These are phyloP conservation scores for Otolemur crassicaudatus DNA, from an alignment of 2,797 vertebrate genomes.

Conservation along the genomic window DNA sequence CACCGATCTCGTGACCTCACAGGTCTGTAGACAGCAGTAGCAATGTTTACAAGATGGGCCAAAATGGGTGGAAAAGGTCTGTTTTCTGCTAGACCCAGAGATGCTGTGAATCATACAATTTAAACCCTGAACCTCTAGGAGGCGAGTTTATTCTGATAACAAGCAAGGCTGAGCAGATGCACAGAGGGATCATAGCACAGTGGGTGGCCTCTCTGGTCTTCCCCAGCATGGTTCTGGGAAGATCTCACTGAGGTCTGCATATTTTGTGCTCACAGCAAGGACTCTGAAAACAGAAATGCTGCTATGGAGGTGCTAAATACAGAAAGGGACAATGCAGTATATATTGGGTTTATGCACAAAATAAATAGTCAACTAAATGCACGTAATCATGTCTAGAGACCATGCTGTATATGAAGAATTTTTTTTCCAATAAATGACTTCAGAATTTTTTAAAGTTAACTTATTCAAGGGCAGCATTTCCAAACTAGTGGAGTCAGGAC, in stretches of 20 bases:
- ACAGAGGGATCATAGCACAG: constrained; percentile 21
- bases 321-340: constrained; percentile 59
- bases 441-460: constrained; percentile 65
- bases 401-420: constrained; percentile 87
- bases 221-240: background rate
- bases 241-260: background rate
- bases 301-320: constrained; percentile 70
- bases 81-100: background rate
- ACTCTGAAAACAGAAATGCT: constrained; percentile 46
- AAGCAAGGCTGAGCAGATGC: accelerated
- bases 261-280: constrained; percentile 6
- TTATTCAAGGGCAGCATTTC: background rate
- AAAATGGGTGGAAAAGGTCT: background rate
- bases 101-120: constrained; percentile 2
- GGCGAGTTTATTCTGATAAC: background rate
- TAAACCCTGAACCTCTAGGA: background rate
- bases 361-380: constrained; percentile 79
- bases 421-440: constrained; percentile 90
- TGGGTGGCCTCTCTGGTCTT: constrained; percentile 15
- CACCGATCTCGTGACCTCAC: constrained; percentile 68
- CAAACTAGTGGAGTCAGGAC: background rate
- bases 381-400: constrained; percentile 86
- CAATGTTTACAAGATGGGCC: background rate
- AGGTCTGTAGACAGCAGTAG: constrained; percentile 38
- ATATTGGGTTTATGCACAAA: constrained; percentile 75